These are phyloP conservation scores for Drymonia ruficornis DNA, from an alignment of 2,888 invertebrate genomes.

Conservation along the genomic window DNA sequence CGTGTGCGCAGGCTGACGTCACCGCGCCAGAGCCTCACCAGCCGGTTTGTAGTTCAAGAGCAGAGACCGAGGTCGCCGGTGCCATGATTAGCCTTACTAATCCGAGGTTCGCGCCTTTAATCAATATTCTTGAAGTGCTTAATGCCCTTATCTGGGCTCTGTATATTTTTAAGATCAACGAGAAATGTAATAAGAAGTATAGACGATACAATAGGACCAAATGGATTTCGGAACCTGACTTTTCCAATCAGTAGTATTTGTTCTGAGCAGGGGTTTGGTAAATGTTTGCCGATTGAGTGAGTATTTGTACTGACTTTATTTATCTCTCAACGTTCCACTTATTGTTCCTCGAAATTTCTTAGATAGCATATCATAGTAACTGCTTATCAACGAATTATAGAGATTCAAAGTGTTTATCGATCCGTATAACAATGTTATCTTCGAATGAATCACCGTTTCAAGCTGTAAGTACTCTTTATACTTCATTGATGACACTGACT, in stretches of 20 bases:
- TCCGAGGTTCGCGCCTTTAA: slow-evolving; percentile 2
- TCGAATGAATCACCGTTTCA: neutral
- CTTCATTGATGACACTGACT: slow-evolving; percentile 1
- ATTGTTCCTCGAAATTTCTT: no score
- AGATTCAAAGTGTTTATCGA: no score
- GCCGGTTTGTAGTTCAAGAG: slow-evolving; percentile 77
- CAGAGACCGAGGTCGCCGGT: slow-evolving; percentile 55
- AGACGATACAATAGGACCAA: neutral
- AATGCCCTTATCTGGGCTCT: no score
- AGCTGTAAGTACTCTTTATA: neutral
- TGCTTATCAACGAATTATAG: no score
- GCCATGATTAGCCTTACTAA: slow-evolving; percentile 19
- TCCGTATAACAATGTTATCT: no score
- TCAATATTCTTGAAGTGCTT: neutral
- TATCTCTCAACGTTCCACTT: no score
- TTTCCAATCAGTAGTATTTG: no score
- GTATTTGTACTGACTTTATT: no score
- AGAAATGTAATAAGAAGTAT: neutral
- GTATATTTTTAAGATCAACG: neutral
- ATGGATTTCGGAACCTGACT: neutral
- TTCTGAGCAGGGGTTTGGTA: no score
- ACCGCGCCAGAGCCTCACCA: slow-evolving; percentile 41
- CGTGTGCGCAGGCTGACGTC: slow-evolving; percentile 53
- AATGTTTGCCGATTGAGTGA: no score
- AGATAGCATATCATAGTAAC: no score